Evolutionary conservation across 2,113 vertebrate species (phyloP), one percentile per base, ranked within the genome.

Genomic region (Siniperca chuatsi): DNA sequence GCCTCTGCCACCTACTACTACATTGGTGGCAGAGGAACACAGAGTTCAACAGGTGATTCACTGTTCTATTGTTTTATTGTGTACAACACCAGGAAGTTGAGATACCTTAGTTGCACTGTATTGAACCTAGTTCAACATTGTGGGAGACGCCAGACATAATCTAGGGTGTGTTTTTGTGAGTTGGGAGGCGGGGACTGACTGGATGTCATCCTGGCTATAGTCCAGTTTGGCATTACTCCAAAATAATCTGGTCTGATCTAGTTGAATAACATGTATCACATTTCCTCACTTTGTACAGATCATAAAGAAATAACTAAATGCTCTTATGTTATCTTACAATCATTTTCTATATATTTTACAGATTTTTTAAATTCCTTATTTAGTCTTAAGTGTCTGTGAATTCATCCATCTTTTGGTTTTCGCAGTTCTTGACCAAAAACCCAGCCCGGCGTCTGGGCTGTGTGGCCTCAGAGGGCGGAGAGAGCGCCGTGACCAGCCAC

Each of bases 351-450:
- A 44, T 1, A 37, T 18, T 46, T 21, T 1, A 9, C 9, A 20
- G 4, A 5, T 42, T 67, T 74, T 46, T 16, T 33, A 4, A 0
- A 9, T 62, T 11, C n/a, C 16, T 20, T 58, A 13, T 71, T n/a
- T 29, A 37, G 33, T 65, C 6, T 60, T 4, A 33, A 11, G 4
- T 46, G 18, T 72, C 15, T 50, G 15, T 52, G 0, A 57, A 71
- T 69, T 80, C 33, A 40, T 70, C 8, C 0, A 6, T n/a, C 2
- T 82, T 64, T 88, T 61, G 54, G 3, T 75, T 75, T 87, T 89
- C 71, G 65, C 90, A 99, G 98, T 96, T 99, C 85, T 96, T 99
- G 96, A 98, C 95, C 15, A 99, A 99, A 95, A 98, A 98, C 89
- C 98, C 98, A 0, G 90, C 93, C 54, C 95, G 95, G 62, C 97